Evolutionary conservation across 2,113 vertebrate genomes (phyloP).

Genomic region (Paedocypris sp.): DNA sequence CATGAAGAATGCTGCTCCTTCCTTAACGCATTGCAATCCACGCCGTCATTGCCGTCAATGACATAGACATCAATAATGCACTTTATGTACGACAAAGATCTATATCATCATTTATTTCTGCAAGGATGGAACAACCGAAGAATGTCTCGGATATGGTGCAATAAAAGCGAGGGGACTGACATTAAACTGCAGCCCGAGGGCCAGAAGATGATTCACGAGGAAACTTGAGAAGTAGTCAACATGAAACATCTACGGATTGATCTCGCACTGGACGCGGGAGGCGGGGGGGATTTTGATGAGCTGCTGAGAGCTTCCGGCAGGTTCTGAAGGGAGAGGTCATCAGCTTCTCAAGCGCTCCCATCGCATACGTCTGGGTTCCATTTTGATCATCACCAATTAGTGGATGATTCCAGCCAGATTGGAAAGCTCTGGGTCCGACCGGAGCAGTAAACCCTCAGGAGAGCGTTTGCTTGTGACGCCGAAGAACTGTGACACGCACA

Average conservation of each 20-base stretch:
- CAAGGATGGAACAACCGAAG: not conserved
- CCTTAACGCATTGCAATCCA: constrained; percentile 6
- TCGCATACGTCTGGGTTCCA: not conserved
- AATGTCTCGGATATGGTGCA: not conserved
- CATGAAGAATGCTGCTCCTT: constrained; percentile 18
- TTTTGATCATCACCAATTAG: not conserved
- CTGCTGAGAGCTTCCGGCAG: not conserved
- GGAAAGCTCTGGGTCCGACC: not conserved
- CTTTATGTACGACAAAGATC: constrained; percentile 19
- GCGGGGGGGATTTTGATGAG: not conserved
- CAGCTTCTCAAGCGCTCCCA: not conserved
- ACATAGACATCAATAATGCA: constrained; percentile 23
- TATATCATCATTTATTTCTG: not conserved
- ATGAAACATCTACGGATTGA: not conserved
- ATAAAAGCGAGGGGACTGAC: constrained; percentile 5
- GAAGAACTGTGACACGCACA: not conserved
- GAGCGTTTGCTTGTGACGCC: not conserved
- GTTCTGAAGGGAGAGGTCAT: not conserved
- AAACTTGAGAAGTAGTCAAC: not conserved
- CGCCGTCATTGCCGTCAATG: constrained; percentile 6
- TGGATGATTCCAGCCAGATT: not conserved
- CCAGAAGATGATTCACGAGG: not conserved
- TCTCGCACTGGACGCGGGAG: not conserved
- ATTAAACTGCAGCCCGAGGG: not conserved
- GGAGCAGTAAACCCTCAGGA: not conserved